Evolutionary conservation across 1,140 invertebrate genomes (phyloP).

Genomic region (Neodiprion fabricii): DNA sequence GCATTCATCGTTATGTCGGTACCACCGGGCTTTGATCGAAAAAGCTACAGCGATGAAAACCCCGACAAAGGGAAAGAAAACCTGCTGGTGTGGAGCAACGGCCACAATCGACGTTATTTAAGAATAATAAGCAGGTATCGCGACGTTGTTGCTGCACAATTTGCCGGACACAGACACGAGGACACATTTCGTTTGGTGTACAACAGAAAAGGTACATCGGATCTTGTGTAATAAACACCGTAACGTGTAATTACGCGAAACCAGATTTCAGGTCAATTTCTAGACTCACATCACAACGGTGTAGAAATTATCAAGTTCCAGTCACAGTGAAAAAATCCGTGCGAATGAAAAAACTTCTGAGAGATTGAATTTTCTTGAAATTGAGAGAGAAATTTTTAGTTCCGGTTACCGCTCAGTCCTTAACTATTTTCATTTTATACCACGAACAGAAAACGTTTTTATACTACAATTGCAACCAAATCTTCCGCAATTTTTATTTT

Average conservation of each 20-base stretch:
- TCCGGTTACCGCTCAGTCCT: no score
- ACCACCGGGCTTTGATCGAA: neutral
- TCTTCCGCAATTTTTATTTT: neutral
- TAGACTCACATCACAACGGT: neutral
- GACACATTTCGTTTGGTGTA: conserved; percentile 8
- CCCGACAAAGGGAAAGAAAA: no score
- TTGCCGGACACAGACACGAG: conserved; percentile 8
- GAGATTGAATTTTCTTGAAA: no score
- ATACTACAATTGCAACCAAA: neutral
- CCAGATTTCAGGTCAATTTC: neutral
- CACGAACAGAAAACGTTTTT: no score
- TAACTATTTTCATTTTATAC: no score
- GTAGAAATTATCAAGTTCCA: no score
- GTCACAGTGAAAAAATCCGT: no score
- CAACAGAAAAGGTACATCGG: neutral
- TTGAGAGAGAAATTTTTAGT: no score
- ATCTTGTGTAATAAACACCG: neutral
- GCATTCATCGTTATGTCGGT: conserved; percentile 11
- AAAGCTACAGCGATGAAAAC: neutral
- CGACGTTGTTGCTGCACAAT: conserved; percentile 9
- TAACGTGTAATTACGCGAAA: neutral
- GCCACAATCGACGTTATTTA: neutral
- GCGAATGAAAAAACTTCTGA: no score
- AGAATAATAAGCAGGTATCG: neutral
- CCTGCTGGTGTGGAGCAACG: neutral